Conservation (phyloP, 37 sponge, comb jelly and placozoan genomes). For the Geodia barretti region DNA sequence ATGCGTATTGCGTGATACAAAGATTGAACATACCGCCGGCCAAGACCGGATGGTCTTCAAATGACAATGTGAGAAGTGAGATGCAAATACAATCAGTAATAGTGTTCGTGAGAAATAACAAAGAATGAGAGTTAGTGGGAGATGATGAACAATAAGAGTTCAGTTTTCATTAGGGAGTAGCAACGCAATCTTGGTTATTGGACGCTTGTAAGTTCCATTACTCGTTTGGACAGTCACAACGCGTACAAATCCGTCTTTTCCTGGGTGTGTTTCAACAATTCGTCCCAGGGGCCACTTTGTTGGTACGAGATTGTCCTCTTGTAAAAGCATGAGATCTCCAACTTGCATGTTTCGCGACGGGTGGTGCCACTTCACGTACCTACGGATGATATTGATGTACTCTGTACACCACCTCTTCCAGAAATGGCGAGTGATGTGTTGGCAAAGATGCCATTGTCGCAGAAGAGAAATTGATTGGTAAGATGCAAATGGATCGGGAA, state of each 20-base stretch:
- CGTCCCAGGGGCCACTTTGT: conserved; percentile 10
- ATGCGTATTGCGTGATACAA: too few relatives aligned
- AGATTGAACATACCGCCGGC: too few relatives aligned
- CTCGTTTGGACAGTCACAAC: conserved; percentile 6
- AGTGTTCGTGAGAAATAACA: too few relatives aligned
- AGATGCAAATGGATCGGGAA: conserved; percentile 10
- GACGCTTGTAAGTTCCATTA: conserved; percentile 10
- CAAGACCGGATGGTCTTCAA: too few relatives aligned
- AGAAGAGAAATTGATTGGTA: background rate
- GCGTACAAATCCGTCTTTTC: conserved; percentile 23
- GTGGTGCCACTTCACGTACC: conserved; percentile 5
- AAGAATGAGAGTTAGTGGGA: too few relatives aligned
- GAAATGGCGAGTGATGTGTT: conserved; percentile 28
- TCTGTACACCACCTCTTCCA: conserved; percentile 24
- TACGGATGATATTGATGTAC: conserved; percentile 1
- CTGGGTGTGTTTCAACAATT: background rate
- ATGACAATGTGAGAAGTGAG: too few relatives aligned
- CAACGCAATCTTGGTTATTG: conserved; percentile 16
- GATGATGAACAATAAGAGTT: too few relatives aligned
- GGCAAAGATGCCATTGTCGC: conserved; percentile 15
- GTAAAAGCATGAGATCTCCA: conserved; percentile 2
- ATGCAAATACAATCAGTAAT: too few relatives aligned
- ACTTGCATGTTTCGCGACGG: background rate
- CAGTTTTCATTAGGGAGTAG: too few relatives aligned
- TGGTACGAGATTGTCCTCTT: background rate